Base-by-base conservation (phyloP, 2,888 invertebrate genomes). In the Acanthoscelides obtectus region DNA sequence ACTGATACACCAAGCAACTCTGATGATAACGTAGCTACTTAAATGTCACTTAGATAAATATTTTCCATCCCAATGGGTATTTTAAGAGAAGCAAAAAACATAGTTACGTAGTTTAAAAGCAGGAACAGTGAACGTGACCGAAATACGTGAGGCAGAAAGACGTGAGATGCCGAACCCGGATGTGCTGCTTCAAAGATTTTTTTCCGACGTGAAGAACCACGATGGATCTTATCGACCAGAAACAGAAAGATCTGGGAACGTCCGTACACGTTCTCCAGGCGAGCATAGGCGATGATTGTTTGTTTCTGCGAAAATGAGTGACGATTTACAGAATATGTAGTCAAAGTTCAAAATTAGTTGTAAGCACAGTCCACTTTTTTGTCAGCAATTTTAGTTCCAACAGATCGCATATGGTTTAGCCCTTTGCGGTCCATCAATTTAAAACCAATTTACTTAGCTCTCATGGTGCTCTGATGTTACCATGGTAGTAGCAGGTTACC, bases 131-230 rank as follows among this genome's bases (percentile, higher is more conserved):
- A 72, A 75, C 75, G 75, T 75, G 75, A 74, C 74, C 70, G 21
- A 68, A 72, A 72, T 72, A 74, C 75, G 75, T 75, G 75, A 73
- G 74, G 73, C 69, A 74, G 67, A 68, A 70, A 67, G 73, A 75
- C 75, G 75, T 75, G 75, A 71, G 69, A 69, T 69, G 45, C 21
- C 69, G 45, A 22, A 68, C 27, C 67, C 68, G 69, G 66, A 71
- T 69, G 71, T 71, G 71, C 66, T 71, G 71, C 66, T 63, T 69
- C 20, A 45, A 45, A 66, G 27, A 71, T 71, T 69, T 71, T n/a
- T 69, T 69, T 69, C 66, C 71, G 45, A 64, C 71, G 68, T 63
- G 71, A 65, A 66, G 45, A 6, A 45, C 45, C 66, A 68, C 64
- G 70, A 67, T 20, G 70, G 70, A 70, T 70, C 69, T 71, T 71